Conservation (phyloP, 2,797 vertebrate genomes). For the Cacajao melanocephalus region DNA sequence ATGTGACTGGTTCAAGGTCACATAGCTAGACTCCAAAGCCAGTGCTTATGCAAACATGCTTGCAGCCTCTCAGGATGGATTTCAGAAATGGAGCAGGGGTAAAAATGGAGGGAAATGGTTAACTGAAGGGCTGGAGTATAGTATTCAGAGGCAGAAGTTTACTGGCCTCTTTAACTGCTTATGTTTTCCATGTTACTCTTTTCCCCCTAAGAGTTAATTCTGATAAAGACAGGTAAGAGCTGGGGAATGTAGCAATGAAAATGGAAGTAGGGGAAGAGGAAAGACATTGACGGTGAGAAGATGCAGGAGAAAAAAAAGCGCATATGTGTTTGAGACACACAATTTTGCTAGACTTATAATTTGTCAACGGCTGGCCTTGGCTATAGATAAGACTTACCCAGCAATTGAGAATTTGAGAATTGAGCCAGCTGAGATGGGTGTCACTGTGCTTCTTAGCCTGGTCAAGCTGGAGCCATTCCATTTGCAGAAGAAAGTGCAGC, state of each 20-base stretch:
- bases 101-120: not conserved
- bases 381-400: not conserved
- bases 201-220: not conserved
- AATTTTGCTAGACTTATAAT: not conserved
- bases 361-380: not conserved
- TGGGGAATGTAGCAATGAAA: not conserved
- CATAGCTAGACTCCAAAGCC: not conserved
- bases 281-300: not conserved
- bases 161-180: not conserved
- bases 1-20: not conserved
- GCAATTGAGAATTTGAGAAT: not conserved
- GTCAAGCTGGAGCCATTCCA: not conserved
- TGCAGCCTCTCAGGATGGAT: not conserved
- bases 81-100: not conserved
- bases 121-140: too few species aligned
- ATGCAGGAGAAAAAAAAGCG: not conserved
- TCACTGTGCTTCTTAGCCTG: not conserved
- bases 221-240: not conserved
- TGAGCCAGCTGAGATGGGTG: not conserved
- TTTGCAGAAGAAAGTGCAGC: not conserved
- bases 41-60: not conserved
- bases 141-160: not conserved
- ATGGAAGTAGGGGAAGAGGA: not conserved
- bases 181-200: not conserved
- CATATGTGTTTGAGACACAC: not conserved